Evolutionary conservation across 2,113 vertebrate genomes (phyloP).

Genomic region (Amphiprion percula): DNA sequence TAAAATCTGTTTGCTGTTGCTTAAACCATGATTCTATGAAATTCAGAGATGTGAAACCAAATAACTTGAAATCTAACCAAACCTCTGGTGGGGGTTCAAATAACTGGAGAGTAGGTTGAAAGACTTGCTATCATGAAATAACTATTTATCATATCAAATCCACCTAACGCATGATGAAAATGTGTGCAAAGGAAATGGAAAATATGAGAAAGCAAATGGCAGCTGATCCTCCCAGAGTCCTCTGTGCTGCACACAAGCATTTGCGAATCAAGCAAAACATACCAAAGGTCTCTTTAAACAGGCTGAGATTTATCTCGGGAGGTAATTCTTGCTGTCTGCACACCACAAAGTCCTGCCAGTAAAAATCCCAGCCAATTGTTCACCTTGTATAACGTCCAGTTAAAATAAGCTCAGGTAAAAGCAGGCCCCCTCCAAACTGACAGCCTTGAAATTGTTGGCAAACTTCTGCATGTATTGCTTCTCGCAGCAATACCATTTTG

Average conservation of each 20-base stretch:
- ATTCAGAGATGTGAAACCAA: too few species aligned
- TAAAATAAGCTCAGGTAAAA: constrained; percentile 47
- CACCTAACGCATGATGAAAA: not conserved
- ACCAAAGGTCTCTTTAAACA: constrained; percentile 6
- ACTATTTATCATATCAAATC: too few species aligned
- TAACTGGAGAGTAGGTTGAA: too few species aligned
- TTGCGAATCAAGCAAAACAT: not conserved
- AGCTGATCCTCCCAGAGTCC: not conserved
- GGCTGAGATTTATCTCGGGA: constrained; percentile 16
- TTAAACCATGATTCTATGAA: too few species aligned
- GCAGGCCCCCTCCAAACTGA: constrained; percentile 6
- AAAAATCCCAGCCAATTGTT: constrained; percentile 20
- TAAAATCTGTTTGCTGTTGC: too few species aligned
- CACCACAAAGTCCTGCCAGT: not conserved
- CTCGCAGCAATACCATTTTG: constrained; percentile 16
- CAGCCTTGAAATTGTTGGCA: constrained; percentile 56
- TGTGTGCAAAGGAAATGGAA: not conserved
- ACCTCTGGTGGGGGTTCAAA: too few species aligned
- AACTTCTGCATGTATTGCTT: constrained; percentile 36
- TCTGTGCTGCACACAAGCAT: not conserved
- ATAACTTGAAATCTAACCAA: too few species aligned
- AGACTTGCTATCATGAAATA: too few species aligned
- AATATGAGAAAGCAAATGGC: not conserved
- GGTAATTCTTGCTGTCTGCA: constrained; percentile 30
- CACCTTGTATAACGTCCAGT: constrained; percentile 32